These are phyloP conservation scores for Percina caprodes DNA, from an alignment of 2,113 vertebrate species.

Conservation along the genomic window DNA sequence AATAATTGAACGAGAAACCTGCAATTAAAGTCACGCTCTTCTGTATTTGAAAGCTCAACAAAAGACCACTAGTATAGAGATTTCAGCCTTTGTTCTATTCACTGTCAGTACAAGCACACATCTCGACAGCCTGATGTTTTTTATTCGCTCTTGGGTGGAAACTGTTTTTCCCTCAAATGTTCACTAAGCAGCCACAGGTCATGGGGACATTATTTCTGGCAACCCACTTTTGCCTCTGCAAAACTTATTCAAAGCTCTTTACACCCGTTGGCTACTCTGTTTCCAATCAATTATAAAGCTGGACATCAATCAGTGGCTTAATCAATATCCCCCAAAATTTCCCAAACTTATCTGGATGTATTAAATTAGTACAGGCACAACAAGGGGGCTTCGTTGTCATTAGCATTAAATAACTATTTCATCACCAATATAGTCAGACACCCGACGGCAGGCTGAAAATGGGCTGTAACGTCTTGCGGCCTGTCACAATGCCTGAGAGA, in stretches of 20 bases:
- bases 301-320: conserved; percentile 30
- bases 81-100: conserved; percentile 9
- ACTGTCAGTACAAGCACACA: background rate
- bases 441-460: conserved; percentile 33
- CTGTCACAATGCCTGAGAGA: conserved; percentile 11
- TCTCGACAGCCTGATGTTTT: conserved; percentile 2
- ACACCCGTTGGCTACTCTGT: conserved; percentile 8
- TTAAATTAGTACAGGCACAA: conserved; percentile 23
- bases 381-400: conserved; percentile 34
- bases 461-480: conserved; percentile 46
- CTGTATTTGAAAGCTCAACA: conserved; percentile 20
- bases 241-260: conserved; percentile 3
- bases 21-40: conserved; percentile 23
- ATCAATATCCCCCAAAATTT: conserved; percentile 4
- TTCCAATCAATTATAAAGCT: conserved; percentile 31
- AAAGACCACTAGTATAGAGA: background rate
- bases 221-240: background rate
- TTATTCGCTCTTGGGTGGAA: conserved; percentile 2
- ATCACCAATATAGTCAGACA: conserved; percentile 51
- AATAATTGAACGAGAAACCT: conserved; percentile 28
- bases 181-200: conserved; percentile 8
- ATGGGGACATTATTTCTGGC: background rate
- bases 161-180: background rate
- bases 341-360: conserved; percentile 24
- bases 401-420: conserved; percentile 64